A percentile compares a stretch with the other conserved stretches of the same genome.
These are phyloP conservation scores for Euthynnus affinis DNA, from an alignment of 2,797 vertebrate genomes.

Conservation along the genomic window DNA sequence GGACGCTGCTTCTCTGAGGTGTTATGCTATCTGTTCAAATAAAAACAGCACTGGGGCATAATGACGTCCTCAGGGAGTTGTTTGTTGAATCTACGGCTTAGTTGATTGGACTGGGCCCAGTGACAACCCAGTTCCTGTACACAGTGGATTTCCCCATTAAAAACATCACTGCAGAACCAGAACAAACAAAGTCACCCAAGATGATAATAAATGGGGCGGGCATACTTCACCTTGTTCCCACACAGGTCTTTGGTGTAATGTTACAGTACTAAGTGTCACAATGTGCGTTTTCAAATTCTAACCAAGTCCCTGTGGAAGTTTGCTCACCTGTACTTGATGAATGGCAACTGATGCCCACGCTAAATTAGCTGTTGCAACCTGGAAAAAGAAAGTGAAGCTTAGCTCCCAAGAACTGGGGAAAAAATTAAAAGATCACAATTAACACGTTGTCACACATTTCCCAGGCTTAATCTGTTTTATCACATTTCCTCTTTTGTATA, in stretches of 20 bases:
- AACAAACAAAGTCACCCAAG: conserved; percentile 78
- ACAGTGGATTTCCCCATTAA: conserved; percentile 81
- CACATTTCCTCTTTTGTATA: conserved; percentile 18
- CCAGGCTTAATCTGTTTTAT: background rate
- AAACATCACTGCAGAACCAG: conserved; percentile 77
- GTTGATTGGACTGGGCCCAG: conserved; percentile 81
- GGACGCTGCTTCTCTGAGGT: conserved; percentile 76
- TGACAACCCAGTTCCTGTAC: conserved; percentile 78
- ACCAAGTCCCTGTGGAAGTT: conserved; percentile 18
- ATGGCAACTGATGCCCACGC: conserved; percentile 98
- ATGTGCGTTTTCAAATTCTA: conserved; percentile 5
- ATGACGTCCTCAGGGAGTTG: conserved; percentile 80
- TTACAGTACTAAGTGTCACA: conserved; percentile 8
- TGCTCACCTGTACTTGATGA: conserved; percentile 97
- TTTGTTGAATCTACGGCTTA: conserved; percentile 77
- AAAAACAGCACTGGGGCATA: conserved; percentile 80
- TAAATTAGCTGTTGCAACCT: conserved; percentile 98
- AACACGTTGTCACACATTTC: background rate
- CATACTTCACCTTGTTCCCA: conserved; percentile 34
- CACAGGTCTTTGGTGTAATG: conserved; percentile 35
- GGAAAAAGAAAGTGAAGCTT: conserved; percentile 57
- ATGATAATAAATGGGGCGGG: conserved; percentile 62
- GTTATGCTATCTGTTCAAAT: conserved; percentile 71
- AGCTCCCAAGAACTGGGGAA: conserved; percentile 7
- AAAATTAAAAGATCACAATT: background rate